Base-by-base conservation (phyloP, 2,113 vertebrate species). In the Chloroceryle aenea region DNA sequence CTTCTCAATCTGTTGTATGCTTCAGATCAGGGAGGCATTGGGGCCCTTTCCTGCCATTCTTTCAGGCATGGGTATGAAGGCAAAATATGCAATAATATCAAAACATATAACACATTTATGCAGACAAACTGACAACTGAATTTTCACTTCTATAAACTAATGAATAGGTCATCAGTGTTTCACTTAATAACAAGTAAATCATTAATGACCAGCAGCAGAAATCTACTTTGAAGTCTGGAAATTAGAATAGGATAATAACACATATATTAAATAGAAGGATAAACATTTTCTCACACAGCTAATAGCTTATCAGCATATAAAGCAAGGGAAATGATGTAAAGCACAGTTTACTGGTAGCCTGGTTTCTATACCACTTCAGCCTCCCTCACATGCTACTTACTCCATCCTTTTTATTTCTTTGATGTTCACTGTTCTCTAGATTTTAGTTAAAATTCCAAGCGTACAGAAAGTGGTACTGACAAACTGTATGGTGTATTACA, bases 1-100 rank as follows among this genome's bases (percentile, higher is more conserved):
- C 61, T 77, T 92, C 84, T 90, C 94, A 92, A 79, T 94, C 88
- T 97, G 95, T 89, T 82, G 17, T 78, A 50, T 91, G 29, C 74
- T 95, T 85, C 77, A 81, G 66, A 68, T 34, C 64, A 62, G 50
- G 16, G 43, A 63, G 23, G 38, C 13, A 0, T 20, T 7, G 4
- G 53, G 64, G 53, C 47, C 32, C 30, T 91, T 81, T 58, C 30
- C 56, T 76, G 80, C 26, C 62, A 88, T 84, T 95, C 36, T 29
- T 59, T 82, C 29, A 81, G 53, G 50, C 7, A 5, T 81, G 74
- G 26, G 6, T 61, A 43, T 63, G 69, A 77, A 85, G 72, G 55
- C 67, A 85, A 96, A 93, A 86, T 36, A 36, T 15, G 2, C 42
- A 62, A 27, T 74, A 71, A 66, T 61, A 23, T 82, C 27, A 72